Evolutionary conservation across 30 jellyfish, hydroid and myxozoan genomes (phyloP), one percentile per base, ranked within the genome.

Genomic region (Pelagia noctiluca): DNA sequence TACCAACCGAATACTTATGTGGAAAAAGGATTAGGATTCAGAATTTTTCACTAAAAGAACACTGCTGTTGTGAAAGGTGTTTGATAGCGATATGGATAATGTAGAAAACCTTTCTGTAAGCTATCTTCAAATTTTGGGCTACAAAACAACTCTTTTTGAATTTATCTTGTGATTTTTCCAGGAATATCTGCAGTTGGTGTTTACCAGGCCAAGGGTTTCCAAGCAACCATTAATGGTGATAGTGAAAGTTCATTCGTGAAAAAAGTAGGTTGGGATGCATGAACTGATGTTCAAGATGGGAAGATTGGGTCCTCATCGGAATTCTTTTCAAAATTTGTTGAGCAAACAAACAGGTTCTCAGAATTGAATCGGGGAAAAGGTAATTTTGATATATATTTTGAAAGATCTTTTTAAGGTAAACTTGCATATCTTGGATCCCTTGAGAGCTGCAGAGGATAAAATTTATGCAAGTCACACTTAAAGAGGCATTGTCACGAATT

Each of bases 121-220:
- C 8, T 5, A 42, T 42, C 8, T 42, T 5, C 16, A 16, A 42
- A 5, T 8, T 5, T 5, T 42, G 16, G 16, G 16, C 8, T 5
- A 5, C 57, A 42, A 42, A 42, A 42, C 16, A 16, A 42, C 8
- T 42, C 12, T 5, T 5, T 42, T 42, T 42, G 57, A 42, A 16
- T 60, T 25, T 1, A 0, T 0, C n/a, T n/a, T n/a, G n/a, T n/a
- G n/a, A n/a, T 60, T 10, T 60, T 60, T 60, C 73, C 73, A 60
- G 73, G 73, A 19, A 60, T 60, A 19, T 60, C 73, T 60, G 73
- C 73, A 60, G 73, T 16, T 60, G 73, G 73, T 13, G 73, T 60
- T 19, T 60, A 60, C 73, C 73, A 60, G 33, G 73, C 73, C 28
- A 60, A 60, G 35, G 73, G 73, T 19, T 60, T 60, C 25, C 28